Percentiles rank a stretch among this genome's conserved stretches.
Conservation (phyloP, 2,797 vertebrate species). For the Phoeniculus purpureus region DNA sequence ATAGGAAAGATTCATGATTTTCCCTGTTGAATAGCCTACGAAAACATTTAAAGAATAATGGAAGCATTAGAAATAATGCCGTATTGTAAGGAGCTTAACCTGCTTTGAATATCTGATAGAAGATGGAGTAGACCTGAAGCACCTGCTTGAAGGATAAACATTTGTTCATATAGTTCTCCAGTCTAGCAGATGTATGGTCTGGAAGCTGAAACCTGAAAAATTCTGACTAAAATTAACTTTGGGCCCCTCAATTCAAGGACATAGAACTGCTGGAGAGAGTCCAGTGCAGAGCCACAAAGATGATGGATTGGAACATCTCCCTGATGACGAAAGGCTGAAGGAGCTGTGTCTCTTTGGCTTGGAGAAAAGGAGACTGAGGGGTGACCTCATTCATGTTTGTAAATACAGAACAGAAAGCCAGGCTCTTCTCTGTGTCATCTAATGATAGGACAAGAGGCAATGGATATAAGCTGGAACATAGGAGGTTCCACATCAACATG, state of each 20-base stretch:
- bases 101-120: neutral
- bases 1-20: constrained; percentile 43
- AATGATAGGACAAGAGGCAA: too few relatives aligned
- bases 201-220: neutral
- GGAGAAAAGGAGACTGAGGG: too few relatives aligned
- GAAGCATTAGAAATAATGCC: constrained; percentile 13
- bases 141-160: constrained; percentile 10
- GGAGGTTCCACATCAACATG: too few relatives aligned
- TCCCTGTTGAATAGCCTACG: neutral
- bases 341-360: too few relatives aligned
- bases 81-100: constrained; percentile 1
- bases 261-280: neutral
- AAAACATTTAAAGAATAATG: neutral
- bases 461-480: too few relatives aligned
- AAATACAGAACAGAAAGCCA: too few relatives aligned
- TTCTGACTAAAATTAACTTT: neutral
- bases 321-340: too few relatives aligned
- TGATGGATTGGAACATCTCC: too few relatives aligned
- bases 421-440: too few relatives aligned
- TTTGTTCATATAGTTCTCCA: neutral
- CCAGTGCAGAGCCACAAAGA: too few relatives aligned
- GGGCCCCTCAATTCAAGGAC: neutral
- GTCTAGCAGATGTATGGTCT: neutral
- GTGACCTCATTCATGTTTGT: too few relatives aligned
- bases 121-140: neutral